Evolutionary conservation across 2,888 invertebrate species (phyloP).

Genomic region (Oxyteleia sp.): DNA sequence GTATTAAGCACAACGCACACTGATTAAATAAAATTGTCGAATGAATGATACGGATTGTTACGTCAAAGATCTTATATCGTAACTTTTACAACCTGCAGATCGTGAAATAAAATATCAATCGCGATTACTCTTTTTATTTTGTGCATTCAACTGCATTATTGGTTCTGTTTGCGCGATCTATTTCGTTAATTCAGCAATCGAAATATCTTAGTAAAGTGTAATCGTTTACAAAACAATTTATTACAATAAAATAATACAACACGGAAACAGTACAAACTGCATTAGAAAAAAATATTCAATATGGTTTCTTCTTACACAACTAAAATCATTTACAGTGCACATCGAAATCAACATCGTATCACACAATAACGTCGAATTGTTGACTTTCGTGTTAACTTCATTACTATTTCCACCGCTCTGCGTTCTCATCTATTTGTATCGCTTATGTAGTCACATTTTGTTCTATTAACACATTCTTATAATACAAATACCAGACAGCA

Average conservation of each 20-base stretch:
- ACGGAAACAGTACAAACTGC: not conserved
- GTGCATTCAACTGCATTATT: too few relatives aligned
- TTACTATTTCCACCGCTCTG: slow-evolving; percentile 45
- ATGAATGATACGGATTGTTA: too few relatives aligned
- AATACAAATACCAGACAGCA: slow-evolving; percentile 78
- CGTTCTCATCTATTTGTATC: slow-evolving; percentile 38
- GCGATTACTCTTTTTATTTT: too few relatives aligned
- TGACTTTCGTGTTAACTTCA: slow-evolving; percentile 25
- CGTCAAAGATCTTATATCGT: too few relatives aligned
- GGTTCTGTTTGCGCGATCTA: too few relatives aligned
- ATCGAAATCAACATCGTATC: slow-evolving; percentile 10
- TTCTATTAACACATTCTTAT: slow-evolving; percentile 81
- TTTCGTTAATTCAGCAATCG: too few relatives aligned
- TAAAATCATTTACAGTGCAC: slow-evolving; percentile 6
- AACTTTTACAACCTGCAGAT: too few relatives aligned
- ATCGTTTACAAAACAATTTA: too few relatives aligned
- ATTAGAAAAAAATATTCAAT: slow-evolving; percentile 12
- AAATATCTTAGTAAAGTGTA: too few relatives aligned
- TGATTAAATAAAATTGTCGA: too few relatives aligned
- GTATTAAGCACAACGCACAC: not conserved
- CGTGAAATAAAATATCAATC: too few relatives aligned
- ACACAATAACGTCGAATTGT: slow-evolving; percentile 10
- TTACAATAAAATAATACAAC: slow-evolving; percentile 1
- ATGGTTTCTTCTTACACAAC: slow-evolving; percentile 11
- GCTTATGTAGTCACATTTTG: slow-evolving; percentile 56